These are phyloP conservation scores for Lycocerus yunnanus DNA, from an alignment of 2,888 invertebrate species.

Conservation along the genomic window DNA sequence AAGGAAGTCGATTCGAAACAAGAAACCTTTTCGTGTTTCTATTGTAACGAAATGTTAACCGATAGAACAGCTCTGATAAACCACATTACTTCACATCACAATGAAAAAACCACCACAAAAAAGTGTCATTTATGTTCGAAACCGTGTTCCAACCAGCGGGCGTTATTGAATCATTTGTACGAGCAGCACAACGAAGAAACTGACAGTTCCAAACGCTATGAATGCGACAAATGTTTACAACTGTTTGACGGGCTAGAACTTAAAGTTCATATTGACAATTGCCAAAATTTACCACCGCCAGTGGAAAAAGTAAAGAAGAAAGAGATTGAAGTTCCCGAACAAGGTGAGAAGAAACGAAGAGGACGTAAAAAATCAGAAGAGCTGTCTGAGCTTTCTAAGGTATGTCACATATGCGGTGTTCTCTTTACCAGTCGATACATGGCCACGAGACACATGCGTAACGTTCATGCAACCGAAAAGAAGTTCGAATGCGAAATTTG, in stretches of 20 bases:
- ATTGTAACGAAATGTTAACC: slow-evolving; percentile 35
- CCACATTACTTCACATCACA: slow-evolving; percentile 34
- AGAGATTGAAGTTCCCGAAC: not conserved
- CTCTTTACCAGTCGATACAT: slow-evolving; percentile 46
- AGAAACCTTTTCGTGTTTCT: slow-evolving; percentile 29
- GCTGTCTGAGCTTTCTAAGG: slow-evolving; percentile 1
- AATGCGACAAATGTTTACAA: slow-evolving; percentile 33
- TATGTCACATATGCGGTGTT: slow-evolving; percentile 41
- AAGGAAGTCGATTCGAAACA: not conserved
- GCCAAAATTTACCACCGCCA: not conserved
- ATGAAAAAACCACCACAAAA: slow-evolving; percentile 12
- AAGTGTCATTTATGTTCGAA: slow-evolving; percentile 27
- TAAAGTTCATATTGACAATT: not conserved
- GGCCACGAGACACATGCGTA: slow-evolving; percentile 44
- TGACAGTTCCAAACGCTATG: slow-evolving; percentile 5
- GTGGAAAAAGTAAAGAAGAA: not conserved
- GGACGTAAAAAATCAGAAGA: slow-evolving; percentile 26
- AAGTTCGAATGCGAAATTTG: slow-evolving; percentile 47
- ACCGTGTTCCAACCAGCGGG: not conserved
- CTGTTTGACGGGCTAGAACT: not conserved
- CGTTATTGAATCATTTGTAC: not conserved
- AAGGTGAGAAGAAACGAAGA: slow-evolving; percentile 10
- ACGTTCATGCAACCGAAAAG: slow-evolving; percentile 50
- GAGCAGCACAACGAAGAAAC: slow-evolving; percentile 3
- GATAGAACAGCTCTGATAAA: slow-evolving; percentile 29